A percentile compares a stretch with the other conserved stretches of the same genome.
Evolutionary conservation across 92 coral and sea anemone species (phyloP).

Genomic region (Pocillopora meandrina): DNA sequence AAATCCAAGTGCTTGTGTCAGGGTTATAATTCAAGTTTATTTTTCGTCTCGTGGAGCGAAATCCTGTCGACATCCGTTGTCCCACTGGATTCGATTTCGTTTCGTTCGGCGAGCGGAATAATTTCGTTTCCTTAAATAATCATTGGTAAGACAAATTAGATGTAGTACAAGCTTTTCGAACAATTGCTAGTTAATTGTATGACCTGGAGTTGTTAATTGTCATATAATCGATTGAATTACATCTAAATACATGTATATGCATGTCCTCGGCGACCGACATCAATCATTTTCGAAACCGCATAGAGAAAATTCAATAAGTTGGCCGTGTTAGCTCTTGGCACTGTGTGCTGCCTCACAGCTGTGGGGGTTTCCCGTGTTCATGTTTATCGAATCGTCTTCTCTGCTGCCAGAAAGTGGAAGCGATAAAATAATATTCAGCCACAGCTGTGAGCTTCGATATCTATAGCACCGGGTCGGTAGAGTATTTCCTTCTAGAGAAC

Average conservation of each 20-base stretch:
- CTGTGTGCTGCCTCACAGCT: constrained; percentile 39
- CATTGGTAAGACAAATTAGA: constrained; percentile 53
- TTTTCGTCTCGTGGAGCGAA: constrained; percentile 32
- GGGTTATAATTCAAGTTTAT: constrained; percentile 36
- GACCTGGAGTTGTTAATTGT: constrained; percentile 92
- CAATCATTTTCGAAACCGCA: constrained; percentile 65
- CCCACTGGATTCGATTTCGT: background rate
- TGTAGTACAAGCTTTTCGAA: constrained; percentile 76
- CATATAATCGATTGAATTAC: constrained; percentile 92
- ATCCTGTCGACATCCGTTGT: constrained; percentile 22
- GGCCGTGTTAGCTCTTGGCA: constrained; percentile 33
- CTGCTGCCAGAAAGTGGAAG: constrained; percentile 32
- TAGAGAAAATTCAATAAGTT: constrained; percentile 47
- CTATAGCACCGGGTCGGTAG: constrained; percentile 14
- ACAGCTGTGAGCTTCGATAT: constrained; percentile 33
- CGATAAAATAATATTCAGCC: constrained; percentile 23
- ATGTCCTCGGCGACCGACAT: constrained; percentile 67
- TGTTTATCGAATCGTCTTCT: constrained; percentile 32
- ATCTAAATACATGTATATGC: constrained; percentile 85
- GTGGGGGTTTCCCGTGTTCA: constrained; percentile 41
- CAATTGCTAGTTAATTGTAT: constrained; percentile 90
- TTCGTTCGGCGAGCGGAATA: constrained; percentile 24
- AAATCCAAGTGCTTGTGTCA: constrained; percentile 48
- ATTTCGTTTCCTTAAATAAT: constrained; percentile 44
- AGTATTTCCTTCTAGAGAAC: background rate